Evolutionary conservation across 2,888 invertebrate species (phyloP).

Genomic region (Petrolisthes manimaculis): DNA sequence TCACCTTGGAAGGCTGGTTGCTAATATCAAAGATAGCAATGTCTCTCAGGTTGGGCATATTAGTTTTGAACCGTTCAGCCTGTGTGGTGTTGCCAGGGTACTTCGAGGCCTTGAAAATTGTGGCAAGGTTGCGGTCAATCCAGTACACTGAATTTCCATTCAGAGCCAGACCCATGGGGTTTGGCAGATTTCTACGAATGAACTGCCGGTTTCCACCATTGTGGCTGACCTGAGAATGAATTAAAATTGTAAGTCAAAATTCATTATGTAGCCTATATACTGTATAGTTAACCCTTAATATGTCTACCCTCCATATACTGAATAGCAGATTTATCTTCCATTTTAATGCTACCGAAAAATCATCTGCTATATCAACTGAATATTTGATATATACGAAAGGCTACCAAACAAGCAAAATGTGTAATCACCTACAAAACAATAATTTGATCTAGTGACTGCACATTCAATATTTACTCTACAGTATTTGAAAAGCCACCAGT

Average conservation of each 20-base stretch:
- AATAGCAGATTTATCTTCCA: not conserved
- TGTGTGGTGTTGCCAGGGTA: slow-evolving; percentile 79
- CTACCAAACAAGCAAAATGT: too few species aligned
- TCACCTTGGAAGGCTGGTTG: slow-evolving; percentile 79
- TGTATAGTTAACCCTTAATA: too few species aligned
- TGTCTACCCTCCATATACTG: too few species aligned
- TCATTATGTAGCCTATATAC: too few species aligned
- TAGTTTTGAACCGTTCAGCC: slow-evolving; percentile 82
- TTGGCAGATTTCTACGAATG: slow-evolving; percentile 88
- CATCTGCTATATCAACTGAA: too few species aligned
- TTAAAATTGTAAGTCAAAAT: not conserved
- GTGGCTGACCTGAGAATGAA: slow-evolving; percentile 52
- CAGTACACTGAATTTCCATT: slow-evolving; percentile 88
- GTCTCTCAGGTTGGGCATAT: slow-evolving; percentile 87
- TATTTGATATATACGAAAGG: too few species aligned
- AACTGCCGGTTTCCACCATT: slow-evolving; percentile 74
- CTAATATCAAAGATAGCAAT: slow-evolving; percentile 90
- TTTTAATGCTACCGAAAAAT: not conserved
- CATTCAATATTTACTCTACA: too few species aligned
- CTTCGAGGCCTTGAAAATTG: slow-evolving; percentile 81
- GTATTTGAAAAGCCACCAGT: too few species aligned
- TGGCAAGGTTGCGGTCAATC: slow-evolving; percentile 92
- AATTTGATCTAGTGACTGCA: too few species aligned
- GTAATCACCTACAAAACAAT: too few species aligned
- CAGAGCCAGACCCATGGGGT: slow-evolving; percentile 93